Evolutionary conservation across 1,140 invertebrate genomes (phyloP).

Genomic region (Stegodyphus dumicola): DNA sequence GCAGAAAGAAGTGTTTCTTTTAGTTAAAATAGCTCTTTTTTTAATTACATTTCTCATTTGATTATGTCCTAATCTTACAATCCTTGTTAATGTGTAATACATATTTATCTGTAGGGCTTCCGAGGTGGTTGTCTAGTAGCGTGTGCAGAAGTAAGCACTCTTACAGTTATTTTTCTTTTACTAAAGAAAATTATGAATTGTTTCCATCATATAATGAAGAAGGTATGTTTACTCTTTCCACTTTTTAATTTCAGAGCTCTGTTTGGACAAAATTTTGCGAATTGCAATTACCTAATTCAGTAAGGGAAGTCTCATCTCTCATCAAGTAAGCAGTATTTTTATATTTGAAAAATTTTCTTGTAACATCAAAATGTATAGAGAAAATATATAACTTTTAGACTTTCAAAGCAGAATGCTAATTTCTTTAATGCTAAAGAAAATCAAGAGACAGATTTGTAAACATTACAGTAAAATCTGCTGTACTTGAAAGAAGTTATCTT

Average conservation of each 20-base stretch:
- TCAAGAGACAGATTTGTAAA: too few relatives aligned
- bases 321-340: slow-evolving; percentile 69
- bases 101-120: slow-evolving; percentile 39
- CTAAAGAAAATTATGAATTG: too few relatives aligned
- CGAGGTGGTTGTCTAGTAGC: slow-evolving; percentile 44
- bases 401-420: too few relatives aligned
- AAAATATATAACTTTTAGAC: too few relatives aligned
- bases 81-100: not conserved
- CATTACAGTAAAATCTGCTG: too few relatives aligned
- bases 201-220: too few relatives aligned
- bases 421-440: too few relatives aligned
- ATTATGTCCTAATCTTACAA: too few relatives aligned
- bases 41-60: not conserved
- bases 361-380: too few relatives aligned
- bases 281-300: slow-evolving; percentile 32
- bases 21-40: not conserved
- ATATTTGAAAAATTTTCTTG: not conserved
- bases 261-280: slow-evolving; percentile 56
- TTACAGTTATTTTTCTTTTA: too few relatives aligned
- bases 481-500: too few relatives aligned
- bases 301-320: not conserved
- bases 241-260: slow-evolving; percentile 28
- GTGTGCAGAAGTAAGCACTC: slow-evolving; percentile 30
- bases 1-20: not conserved
- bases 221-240: too few relatives aligned